Base-by-base conservation (phyloP, 2,888 invertebrate species). In the Idaea biselata region DNA sequence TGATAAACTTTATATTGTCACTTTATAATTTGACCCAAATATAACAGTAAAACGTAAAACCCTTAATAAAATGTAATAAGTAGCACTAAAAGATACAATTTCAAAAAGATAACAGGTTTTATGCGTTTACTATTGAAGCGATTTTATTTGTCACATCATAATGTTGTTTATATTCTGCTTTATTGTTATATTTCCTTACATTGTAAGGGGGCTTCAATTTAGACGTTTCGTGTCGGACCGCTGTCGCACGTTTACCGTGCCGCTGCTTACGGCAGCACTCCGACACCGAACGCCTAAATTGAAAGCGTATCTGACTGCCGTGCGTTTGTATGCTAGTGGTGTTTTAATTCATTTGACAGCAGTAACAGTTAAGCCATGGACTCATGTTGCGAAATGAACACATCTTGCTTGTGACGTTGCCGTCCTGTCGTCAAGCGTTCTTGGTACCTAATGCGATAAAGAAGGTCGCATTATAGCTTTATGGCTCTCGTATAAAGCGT, bases 51-150 rank as follows among this genome's bases (percentile, higher is more conserved):
- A 44, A 44, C 44, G 44, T 44, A 1, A 44, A 44, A 44, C 44
- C 44, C 44, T 11, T 44, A 44, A 44, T 44, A 25, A 16, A 32
- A 16, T 16, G 7, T 58, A 32, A 58, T n/a, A 58, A 58, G 11
- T 32, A 32, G 31, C 58, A 32, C 18, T 58, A 18, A 44, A 58
- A 58, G 33, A 44, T 17, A 58, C 33, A 58, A 14, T 58, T 17
- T 18, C 17, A 16, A 14, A 58, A 58, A 58, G 44, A 44, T 44
- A 44, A 44, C 44, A 44, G 14, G 44, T 11, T 44, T 44, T 44
- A 44, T 44, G 44, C 44, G 44, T 44, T 44, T 44, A 44, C 44
- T 44, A 44, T 44, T 44, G 44, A 44, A 44, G 44, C 44, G 44
- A 44, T 44, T 44, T 44, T 44, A 44, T 44, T 44, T 44, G 44